Conservation (phyloP, 1,140 invertebrate species). For the Penaeus indicus region DNA sequence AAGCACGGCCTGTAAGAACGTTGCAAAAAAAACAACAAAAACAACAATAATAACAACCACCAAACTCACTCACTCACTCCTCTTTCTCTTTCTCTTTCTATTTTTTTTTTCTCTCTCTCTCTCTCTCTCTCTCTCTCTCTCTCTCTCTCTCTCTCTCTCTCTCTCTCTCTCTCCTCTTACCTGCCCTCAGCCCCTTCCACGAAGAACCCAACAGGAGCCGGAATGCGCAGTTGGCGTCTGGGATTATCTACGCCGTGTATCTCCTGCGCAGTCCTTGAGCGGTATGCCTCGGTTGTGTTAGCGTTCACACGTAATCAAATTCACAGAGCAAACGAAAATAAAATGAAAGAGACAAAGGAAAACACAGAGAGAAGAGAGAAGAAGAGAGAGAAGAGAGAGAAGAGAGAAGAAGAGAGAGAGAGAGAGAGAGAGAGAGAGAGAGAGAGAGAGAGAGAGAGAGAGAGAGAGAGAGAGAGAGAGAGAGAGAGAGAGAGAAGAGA, state of each 20-base stretch:
- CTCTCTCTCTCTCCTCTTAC: not conserved
- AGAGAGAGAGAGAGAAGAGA: not conserved
- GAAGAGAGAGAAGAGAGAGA: not conserved
- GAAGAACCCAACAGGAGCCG: no score
- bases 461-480: conserved; percentile 5
- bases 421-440: not conserved
- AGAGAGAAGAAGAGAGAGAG: not conserved
- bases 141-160: not conserved
- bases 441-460: not conserved
- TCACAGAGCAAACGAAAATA: not conserved
- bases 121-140: conserved; percentile 8
- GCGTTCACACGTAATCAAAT: not conserved
- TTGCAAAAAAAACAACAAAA: no score
- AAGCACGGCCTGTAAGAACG: no score
- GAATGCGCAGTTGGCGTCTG: no score
- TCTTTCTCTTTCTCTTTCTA: conserved; percentile 16
- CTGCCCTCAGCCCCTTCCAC: not conserved
- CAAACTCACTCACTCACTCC: no score
- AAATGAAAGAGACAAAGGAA: not conserved
- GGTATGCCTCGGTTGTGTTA: not conserved
- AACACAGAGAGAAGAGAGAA: not conserved
- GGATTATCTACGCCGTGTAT: not conserved
- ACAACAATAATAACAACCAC: no score
- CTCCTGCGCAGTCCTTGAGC: not conserved
- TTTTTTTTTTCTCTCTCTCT: not conserved